Evolutionary conservation across 2,113 vertebrate species (phyloP), one percentile per base, ranked within the genome.

Genomic region (Gymnarchus niloticus): DNA sequence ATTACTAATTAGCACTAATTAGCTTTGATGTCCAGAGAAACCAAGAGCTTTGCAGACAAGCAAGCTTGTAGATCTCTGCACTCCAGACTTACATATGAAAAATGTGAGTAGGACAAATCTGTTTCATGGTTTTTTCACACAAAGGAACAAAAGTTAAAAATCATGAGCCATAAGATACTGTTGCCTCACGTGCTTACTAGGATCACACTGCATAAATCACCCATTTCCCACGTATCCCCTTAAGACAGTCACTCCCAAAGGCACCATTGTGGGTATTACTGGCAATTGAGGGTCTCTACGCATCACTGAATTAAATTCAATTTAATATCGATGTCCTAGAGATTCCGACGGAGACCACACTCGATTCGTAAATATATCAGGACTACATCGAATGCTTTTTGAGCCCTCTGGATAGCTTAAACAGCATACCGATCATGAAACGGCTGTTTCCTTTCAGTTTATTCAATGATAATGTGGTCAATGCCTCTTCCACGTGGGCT

Each of bases 61-160:
- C 88, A 90, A 90, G 88, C 91, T 33, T 89, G 92, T 90, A 91
- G 89, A 90, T 61, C 65, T 6, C 28, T 73, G 92, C 91, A 91
- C 90, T 86, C 80, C 88, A 83, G 83, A 88, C 87, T 87, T 37
- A 33, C 88, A 90, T 92, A 90, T 89, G 89, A 87, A 69, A 91
- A 87, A 88, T 83, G 91, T 89, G 88, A 28, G 4, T 3, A 77
- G 28, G 41, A n/a, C 8, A n/a, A 37, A 37, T 3, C 8, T 10
- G 21, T 7, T n/a, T n/a, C n/a, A n/a, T n/a, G n/a, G n/a, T n/a
- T n/a, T n/a, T n/a, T n/a, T n/a, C n/a, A n/a, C n/a, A n/a, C n/a
- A n/a, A n/a, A n/a, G n/a, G n/a, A n/a, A n/a, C n/a, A n/a, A n/a
- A n/a, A n/a, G 41, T 17, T 77, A 44, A 14, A 14, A 41, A 77